Percentiles rank a stretch among this genome's conserved stretches.
Conservation (phyloP, 64 coral and sea anemone species). For the Actinia equina region DNA sequence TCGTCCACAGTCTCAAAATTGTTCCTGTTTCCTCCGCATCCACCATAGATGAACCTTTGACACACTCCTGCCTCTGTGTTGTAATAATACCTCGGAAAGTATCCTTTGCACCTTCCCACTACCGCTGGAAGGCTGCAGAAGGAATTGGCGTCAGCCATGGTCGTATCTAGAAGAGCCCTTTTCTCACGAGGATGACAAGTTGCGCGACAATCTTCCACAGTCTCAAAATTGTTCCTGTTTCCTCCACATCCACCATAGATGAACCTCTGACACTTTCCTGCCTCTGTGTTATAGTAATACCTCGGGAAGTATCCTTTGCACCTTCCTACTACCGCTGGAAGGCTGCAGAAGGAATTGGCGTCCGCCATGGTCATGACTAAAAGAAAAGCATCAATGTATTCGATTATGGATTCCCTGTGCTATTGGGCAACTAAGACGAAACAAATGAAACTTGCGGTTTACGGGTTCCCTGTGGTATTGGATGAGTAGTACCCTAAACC, state of each 20-base stretch:
- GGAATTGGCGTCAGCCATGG: too few relatives aligned
- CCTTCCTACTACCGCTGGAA: not conserved
- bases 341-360: not conserved
- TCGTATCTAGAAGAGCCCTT: too few relatives aligned
- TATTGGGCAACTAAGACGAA: too few relatives aligned
- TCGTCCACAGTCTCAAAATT: constrained; percentile 27
- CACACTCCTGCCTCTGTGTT: constrained; percentile 18
- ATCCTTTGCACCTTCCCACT: constrained; percentile 8
- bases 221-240: constrained; percentile 47
- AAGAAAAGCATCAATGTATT: too few relatives aligned
- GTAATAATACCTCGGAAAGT: constrained; percentile 21
- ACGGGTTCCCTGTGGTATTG: too few relatives aligned
- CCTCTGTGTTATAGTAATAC: constrained; percentile 40
- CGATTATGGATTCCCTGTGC: too few relatives aligned
- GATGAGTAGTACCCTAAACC: too few relatives aligned
- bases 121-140: not conserved
- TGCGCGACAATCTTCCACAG: too few relatives aligned
- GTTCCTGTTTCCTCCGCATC: constrained; percentile 41
- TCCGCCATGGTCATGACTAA: not conserved
- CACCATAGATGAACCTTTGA: constrained; percentile 25
- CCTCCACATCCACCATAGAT: constrained; percentile 46
- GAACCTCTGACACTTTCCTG: too few relatives aligned
- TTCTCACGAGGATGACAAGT: too few relatives aligned
- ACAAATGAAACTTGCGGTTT: too few relatives aligned
- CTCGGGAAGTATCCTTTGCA: constrained; percentile 4